Base-by-base conservation (phyloP, 2,888 invertebrate species). In the Chrysolina oricalcia region DNA sequence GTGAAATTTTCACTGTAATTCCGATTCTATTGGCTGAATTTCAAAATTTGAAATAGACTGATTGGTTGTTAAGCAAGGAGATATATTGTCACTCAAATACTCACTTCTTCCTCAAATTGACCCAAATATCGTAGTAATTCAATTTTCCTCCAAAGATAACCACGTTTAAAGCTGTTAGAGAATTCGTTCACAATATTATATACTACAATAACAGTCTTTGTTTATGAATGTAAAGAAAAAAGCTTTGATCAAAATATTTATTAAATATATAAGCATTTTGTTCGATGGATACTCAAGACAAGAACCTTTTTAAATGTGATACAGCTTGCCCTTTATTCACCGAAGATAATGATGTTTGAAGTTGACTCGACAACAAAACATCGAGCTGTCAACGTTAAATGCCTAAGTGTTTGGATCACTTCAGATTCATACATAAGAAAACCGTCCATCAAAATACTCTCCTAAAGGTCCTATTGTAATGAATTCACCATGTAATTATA, bases 371-470 rank as follows among this genome's bases (percentile, higher is more conserved):
- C 78, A 80, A 83, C 78, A 77, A 72, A 77, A 75, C 74, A 81
- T 82, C 81, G 81, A 78, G 77, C 85, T 83, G 84, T 85, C 84
- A 85, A 82, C 83, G 80, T 83, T 78, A 83, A 76, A 84, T 81
- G 80, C 78, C 81, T 80, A 82, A 84, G 83, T 85, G 84, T 85
- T 85, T 85, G 81, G 84, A 83, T 83, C 85, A 83, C 83, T 83
- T 82, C 83, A 83, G 77, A 35, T 50, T 17, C 67, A 50, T 43
- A 48, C 48, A 67, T 67, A 43, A 27, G 67, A 67, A 67, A 35
- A 48, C 67, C 67, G 48, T 78, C 78, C 73, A 72, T 78, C 78
- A 79, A 75, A 83, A 83, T 79, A 76, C 73, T 76, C 74, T 79
- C 72, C 75, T 76, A 74, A 77, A 77, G 74, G 66, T 71, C 66